Percentiles rank a stretch among this genome's conserved stretches.
These are phyloP conservation scores for Haplotaxodon microlepis DNA, from an alignment of 2,113 vertebrate species.

Conservation along the genomic window DNA sequence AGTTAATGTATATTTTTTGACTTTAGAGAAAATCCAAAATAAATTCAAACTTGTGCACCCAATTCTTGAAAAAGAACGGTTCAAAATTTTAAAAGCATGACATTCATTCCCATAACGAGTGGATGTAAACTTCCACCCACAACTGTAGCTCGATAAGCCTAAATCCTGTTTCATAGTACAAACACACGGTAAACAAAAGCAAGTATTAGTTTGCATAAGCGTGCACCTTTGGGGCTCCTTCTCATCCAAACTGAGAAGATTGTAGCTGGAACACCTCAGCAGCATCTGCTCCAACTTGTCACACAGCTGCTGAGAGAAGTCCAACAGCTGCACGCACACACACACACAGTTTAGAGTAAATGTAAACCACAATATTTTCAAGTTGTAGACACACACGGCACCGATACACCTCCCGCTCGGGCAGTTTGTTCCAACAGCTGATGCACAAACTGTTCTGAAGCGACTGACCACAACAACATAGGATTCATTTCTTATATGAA, in stretches of 20 bases:
- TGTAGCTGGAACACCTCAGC: slow-evolving; percentile 66
- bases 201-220: neutral
- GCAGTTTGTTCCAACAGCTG: neutral
- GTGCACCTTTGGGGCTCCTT: slow-evolving; percentile 68
- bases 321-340: slow-evolving; percentile 68
- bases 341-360: neutral
- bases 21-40: neutral
- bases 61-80: neutral
- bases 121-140: neutral
- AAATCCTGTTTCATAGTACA: neutral
- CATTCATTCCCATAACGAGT: neutral
- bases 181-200: neutral
- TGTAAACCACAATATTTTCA: neutral
- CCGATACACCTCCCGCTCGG: neutral
- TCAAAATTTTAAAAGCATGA: neutral
- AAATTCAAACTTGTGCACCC: neutral
- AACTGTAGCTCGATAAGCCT: neutral
- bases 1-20: neutral
- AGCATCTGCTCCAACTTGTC: slow-evolving; percentile 75
- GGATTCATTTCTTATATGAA: neutral
- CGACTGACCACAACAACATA: neutral
- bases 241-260: slow-evolving; percentile 73
- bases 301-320: slow-evolving; percentile 80
- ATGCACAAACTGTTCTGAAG: neutral
- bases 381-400: neutral